phyloP scores from a whole-genome alignment of 2,888 invertebrate genomes.

The Oegoconia quadripuncta region DNA sequence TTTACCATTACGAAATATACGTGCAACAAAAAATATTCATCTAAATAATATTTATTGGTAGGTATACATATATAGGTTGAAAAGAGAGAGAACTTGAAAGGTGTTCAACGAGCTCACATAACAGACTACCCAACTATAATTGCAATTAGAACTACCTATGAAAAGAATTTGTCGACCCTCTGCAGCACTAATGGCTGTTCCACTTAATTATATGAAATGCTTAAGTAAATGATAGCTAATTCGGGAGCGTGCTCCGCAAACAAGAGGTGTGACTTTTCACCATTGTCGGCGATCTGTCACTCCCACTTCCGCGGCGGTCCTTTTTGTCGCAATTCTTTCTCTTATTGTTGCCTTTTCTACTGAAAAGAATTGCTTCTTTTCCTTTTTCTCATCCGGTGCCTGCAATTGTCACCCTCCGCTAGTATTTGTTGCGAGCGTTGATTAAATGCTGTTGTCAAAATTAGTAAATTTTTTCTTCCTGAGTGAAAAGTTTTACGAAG shows the following conservation, averaged over 20 bases:
- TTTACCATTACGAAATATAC: no score
- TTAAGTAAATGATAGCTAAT: conserved; percentile 79
- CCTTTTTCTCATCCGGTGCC: conserved; percentile 49
- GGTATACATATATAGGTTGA: no score
- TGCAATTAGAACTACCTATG: conserved; percentile 53
- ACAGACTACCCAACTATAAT: conserved; percentile 34
- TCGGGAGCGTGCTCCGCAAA: conserved; percentile 63
- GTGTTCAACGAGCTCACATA: no score
- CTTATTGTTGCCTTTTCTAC: conserved; percentile 70
- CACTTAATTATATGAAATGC: conserved; percentile 76
- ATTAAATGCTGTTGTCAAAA: conserved; percentile 71
- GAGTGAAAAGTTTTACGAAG: conserved; percentile 27
- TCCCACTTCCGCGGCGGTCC: conserved; percentile 66
- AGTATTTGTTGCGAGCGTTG: conserved; percentile 68
- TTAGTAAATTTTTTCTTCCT: conserved; percentile 59
- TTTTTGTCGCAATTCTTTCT: conserved; percentile 59
- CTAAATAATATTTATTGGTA: no score
- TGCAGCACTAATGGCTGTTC: conserved; percentile 60
- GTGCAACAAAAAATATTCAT: no score
- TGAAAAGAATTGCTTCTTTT: conserved; percentile 70
- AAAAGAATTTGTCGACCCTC: conserved; percentile 66
- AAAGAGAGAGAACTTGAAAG: no score
- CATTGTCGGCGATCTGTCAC: conserved; percentile 76
- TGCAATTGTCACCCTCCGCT: conserved; percentile 74
- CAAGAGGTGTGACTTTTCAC: conserved; percentile 78